Conservation (phyloP, 2,113 vertebrate species). For the Scophthalmus maximus region DNA sequence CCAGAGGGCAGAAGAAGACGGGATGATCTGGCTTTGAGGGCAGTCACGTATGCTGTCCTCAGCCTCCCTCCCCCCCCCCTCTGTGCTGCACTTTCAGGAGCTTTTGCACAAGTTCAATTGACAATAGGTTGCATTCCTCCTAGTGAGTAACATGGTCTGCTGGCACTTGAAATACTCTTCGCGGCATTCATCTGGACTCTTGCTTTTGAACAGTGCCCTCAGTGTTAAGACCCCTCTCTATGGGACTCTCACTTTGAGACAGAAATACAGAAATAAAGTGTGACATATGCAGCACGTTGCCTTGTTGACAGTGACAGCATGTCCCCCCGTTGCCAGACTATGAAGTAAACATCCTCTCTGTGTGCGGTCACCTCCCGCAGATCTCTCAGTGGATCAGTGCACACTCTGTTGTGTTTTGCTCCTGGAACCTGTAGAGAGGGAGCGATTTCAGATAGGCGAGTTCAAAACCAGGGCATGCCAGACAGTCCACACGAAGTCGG, state of each 20-base stretch:
- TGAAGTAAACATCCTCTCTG: conserved; percentile 70
- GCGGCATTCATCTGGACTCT: conserved; percentile 57
- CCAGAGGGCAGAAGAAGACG: conserved; percentile 26
- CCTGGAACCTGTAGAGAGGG: background rate
- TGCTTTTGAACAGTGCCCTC: conserved; percentile 72
- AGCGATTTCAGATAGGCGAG: background rate
- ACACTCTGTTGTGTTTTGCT: conserved; percentile 33
- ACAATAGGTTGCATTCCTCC: conserved; percentile 75
- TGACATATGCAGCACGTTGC: conserved; percentile 35
- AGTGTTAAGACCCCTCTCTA: conserved; percentile 55
- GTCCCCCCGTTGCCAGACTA: conserved; percentile 32
- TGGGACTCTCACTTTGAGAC: conserved; percentile 48
- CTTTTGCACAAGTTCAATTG: conserved; percentile 45
- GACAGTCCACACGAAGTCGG: background rate
- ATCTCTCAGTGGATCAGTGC: conserved; percentile 10
- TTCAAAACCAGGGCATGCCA: conserved; percentile 28
- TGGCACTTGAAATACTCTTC: conserved; percentile 71
- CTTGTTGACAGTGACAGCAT: conserved; percentile 56
- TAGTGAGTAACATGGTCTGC: conserved; percentile 64
- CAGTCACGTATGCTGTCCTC: conserved; percentile 28
- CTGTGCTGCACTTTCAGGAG: conserved; percentile 35
- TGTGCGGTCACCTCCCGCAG: conserved; percentile 35
- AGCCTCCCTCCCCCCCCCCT: conserved; percentile 7
- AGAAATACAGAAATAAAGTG: conserved; percentile 56
- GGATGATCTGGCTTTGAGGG: conserved; percentile 40